A percentile compares a stretch with the other conserved stretches of the same genome.
These are phyloP conservation scores for Amiota communis DNA, from an alignment of 2,888 invertebrate species.

Conservation along the genomic window DNA sequence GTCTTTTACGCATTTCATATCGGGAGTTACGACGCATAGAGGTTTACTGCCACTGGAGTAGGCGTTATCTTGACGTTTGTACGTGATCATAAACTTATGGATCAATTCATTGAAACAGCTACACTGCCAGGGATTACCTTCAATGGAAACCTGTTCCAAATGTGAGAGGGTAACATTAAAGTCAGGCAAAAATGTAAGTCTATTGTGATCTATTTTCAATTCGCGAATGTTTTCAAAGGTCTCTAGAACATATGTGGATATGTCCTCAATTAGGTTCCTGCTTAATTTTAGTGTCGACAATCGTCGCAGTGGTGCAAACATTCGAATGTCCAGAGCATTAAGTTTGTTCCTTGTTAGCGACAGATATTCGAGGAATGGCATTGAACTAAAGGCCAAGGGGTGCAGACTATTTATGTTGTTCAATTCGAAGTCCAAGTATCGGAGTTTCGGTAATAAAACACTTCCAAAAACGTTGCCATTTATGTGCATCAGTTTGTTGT, in stretches of 20 bases:
- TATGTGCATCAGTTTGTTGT: conserved; percentile 57
- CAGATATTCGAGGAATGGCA: conserved; percentile 62
- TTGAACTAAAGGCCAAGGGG: conserved; percentile 56
- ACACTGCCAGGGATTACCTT: conserved; percentile 72
- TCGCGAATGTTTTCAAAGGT: conserved; percentile 51
- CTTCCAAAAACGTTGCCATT: conserved; percentile 56
- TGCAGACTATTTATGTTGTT: conserved; percentile 61
- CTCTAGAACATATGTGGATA: conserved; percentile 53
- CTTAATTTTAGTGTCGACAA: conserved; percentile 62
- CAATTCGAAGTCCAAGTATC: conserved; percentile 53
- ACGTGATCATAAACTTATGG: conserved; percentile 58
- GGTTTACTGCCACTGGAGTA: conserved; percentile 65
- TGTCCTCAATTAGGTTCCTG: conserved; percentile 62
- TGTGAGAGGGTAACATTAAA: conserved; percentile 47
- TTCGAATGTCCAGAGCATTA: conserved; percentile 56
- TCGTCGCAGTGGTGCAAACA: conserved; percentile 63
- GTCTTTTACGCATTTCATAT: conserved; percentile 60
- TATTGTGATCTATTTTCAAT: conserved; percentile 67
- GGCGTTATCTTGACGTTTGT: conserved; percentile 53
- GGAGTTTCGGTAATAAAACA: conserved; percentile 51
- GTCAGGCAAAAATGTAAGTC: conserved; percentile 64
- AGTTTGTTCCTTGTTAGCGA: conserved; percentile 63
- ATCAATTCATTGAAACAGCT: conserved; percentile 64
- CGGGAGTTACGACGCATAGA: conserved; percentile 66
- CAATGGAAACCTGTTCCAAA: conserved; percentile 58